Base-by-base conservation (phyloP, 2,797 vertebrate species). In the Podargus strigoides region DNA sequence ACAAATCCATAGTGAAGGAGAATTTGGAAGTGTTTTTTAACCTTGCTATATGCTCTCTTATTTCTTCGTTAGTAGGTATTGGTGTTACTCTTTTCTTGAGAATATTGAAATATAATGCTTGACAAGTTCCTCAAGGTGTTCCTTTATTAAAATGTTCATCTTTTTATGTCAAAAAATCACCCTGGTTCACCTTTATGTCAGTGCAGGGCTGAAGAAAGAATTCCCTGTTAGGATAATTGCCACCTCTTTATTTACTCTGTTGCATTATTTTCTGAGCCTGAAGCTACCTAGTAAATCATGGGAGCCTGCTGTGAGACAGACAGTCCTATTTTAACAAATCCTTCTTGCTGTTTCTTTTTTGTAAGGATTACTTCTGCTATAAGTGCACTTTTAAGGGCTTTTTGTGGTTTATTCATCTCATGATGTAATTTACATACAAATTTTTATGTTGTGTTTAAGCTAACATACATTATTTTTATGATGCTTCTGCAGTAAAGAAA, bases 221-320 rank as follows among this genome's bases (percentile, higher is more conserved):
- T 89, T 93, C 68, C 50, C 64, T 1, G 3, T 94, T 93, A 78
- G 21, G 58, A 50, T 89, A 93, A 81, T 74, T 87, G 77, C 75
- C 26, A 47, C 84, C 62, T 69, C 87, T 90, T 92, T 85, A 52
- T 91, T 52, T 75, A 63, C 44, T 59, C 52, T 50, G 21, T 50
- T 83, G 55, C 18, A 14, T 85, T 93, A 47, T 34, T 70, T 93
- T 93, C 69, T 64, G 66, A 92, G 89, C 84, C 78, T 94, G 63
- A 76, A 93, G 80, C 77, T 81, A 74, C 62, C 56, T 79, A 85
- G 89, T 89, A 94, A 90, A 93, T 93, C 52, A 24, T 32, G 37
- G 63, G 64, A 91, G n/a, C 75, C 78, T 85, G 66, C 75, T 93
- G 87, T 78, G 92, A 94, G 34, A 74, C 84, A 76, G 68, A 56